Base-by-base conservation (phyloP, 37 sponge, comb jelly and placozoan genomes). In the Agelas oroides region DNA sequence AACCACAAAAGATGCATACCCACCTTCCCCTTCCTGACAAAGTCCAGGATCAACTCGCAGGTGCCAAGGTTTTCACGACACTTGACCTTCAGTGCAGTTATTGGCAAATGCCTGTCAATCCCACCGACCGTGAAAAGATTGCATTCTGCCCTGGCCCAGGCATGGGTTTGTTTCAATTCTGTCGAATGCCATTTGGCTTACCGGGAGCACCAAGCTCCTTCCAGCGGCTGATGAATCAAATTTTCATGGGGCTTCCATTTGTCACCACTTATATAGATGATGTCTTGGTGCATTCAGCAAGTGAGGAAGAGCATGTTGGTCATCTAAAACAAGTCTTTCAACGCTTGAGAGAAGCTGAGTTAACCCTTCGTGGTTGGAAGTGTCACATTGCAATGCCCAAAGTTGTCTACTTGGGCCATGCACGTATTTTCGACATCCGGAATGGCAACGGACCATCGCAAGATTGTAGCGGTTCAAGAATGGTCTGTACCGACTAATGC, bases 71-170 rank as follows among this genome's bases (percentile, higher is more conserved):
- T 16, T 86, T 93, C 68, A 59, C 74, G 13, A 89, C 60, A 6
- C 72, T 88, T 16, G 88, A 92, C 65, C 40, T 90, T 34, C 79
- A 89, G 32, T 77, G 82, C 81, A 89, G 86, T 0, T 88, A 82
- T 60, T 88, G 86, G 82, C 94, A 89, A 59, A 6, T 93, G 33
- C 89, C 89, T 32, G 67, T 93, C 37, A 56, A 77, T 20, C 71
- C 76, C 36, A 60, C 70, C n/a, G n/a, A 91, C 35, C 60, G 20
- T 2, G 81, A 60, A 39, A 86, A 82, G 54, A 87, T 85, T 40
- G 89, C 86, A 65, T 88, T 92, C 57, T 76, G 41, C 61, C 71
- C 86, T 35, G 85, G 85, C 6, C 93, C 88, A n/a, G 93, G 89
- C 5, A 79, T 88, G 81, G 89, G 93, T 1, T 61, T 86, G 70